Percentiles rank a stretch among this genome's conserved stretches.
phyloP scores from a whole-genome alignment of 2,113 vertebrate genomes.

The Actenoides hombroni region DNA sequence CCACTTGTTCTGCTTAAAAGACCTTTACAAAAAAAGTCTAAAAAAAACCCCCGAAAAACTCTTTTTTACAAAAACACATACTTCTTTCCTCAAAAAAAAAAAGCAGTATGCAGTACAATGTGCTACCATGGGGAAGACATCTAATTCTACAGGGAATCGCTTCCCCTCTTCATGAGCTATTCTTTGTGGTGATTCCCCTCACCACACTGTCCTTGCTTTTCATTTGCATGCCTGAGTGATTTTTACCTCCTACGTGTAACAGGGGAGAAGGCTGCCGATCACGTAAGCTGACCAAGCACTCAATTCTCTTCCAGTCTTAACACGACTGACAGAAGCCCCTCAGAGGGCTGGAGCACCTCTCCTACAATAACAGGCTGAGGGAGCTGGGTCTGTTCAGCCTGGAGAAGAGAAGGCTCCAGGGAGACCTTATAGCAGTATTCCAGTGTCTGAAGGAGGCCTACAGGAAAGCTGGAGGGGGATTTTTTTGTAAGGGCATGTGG shows the following conservation, averaged over 20 bases:
- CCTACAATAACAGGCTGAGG: too few species aligned
- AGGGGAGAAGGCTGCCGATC: not conserved
- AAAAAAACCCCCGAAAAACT: not conserved
- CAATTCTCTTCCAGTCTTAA: not conserved
- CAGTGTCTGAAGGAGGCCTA: too few species aligned
- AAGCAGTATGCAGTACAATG: not conserved
- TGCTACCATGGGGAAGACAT: slow-evolving; percentile 19
- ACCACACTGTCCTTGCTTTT: not conserved
- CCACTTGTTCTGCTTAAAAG: not conserved
- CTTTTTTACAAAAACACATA: not conserved
- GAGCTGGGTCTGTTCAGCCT: too few species aligned
- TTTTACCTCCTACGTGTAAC: not conserved
- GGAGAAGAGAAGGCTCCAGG: too few species aligned
- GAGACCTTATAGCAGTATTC: too few species aligned
- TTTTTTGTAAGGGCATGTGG: too few species aligned
- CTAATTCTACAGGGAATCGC: not conserved
- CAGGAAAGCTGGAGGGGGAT: too few species aligned
- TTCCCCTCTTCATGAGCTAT: not conserved
- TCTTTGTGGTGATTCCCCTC: not conserved
- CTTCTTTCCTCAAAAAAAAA: not conserved
- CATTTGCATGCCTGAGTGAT: not conserved
- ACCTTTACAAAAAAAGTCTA: not conserved
- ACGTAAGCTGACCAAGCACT: not conserved
- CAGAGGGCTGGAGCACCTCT: too few species aligned
- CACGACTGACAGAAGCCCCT: not conserved